phyloP scores from a whole-genome alignment of 1,140 invertebrate species.

The Dendroctonus valens region DNA sequence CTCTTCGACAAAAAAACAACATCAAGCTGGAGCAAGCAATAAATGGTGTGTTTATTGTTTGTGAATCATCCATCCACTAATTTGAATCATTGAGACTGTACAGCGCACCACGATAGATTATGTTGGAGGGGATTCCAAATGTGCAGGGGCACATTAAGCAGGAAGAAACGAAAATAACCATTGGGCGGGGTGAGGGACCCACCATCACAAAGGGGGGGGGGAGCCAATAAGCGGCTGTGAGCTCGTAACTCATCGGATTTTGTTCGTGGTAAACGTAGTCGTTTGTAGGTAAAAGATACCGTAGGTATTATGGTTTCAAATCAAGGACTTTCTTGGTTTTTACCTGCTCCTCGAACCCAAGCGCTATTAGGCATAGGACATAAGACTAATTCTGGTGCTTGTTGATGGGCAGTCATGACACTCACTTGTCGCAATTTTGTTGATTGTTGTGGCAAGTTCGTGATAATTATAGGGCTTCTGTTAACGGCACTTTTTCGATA shows the following conservation, averaged over 20 bases:
- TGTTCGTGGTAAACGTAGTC: constrained; percentile 15
- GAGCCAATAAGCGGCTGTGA: constrained; percentile 27
- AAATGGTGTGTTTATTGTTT: constrained; percentile 39
- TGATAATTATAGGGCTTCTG: too few species aligned
- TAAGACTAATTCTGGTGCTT: too few species aligned
- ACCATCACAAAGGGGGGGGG: constrained; percentile 1
- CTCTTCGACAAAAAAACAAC: constrained; percentile 12
- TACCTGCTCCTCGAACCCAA: constrained; percentile 13
- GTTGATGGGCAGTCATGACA: too few species aligned
- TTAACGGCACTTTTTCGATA: too few species aligned
- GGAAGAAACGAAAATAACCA: constrained; percentile 16
- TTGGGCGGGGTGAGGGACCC: constrained; percentile 5
- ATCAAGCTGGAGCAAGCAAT: constrained; percentile 26
- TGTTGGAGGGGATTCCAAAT: constrained; percentile 36
- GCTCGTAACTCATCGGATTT: constrained; percentile 30
- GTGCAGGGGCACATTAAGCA: constrained; percentile 36
- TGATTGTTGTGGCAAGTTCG: too few species aligned
- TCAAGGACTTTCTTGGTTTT: constrained; percentile 9
- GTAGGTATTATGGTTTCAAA: constrained; percentile 24
- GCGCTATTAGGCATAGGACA: neutral
- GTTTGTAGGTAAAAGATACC: constrained; percentile 18
- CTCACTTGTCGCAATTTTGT: too few species aligned
- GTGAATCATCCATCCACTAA: constrained; percentile 42
- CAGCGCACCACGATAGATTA: constrained; percentile 32
- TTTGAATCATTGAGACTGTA: constrained; percentile 43